These are phyloP conservation scores for Cottus gobio DNA, from an alignment of 2,113 vertebrate species.

Conservation along the genomic window DNA sequence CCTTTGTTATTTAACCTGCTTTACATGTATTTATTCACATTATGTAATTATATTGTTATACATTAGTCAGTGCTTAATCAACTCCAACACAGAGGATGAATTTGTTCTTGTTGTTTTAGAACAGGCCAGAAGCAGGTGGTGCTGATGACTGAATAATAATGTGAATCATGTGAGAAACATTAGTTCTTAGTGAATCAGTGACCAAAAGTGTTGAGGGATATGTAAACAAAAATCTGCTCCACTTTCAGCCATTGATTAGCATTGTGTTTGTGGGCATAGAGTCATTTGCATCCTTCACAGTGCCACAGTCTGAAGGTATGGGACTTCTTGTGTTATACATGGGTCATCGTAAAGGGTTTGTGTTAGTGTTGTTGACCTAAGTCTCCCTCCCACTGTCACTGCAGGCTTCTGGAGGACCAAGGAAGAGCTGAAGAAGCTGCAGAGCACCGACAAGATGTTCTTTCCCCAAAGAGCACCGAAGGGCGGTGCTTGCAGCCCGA, in stretches of 20 bases:
- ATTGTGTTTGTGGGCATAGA: not conserved
- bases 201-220: not conserved
- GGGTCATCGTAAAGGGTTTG: not conserved
- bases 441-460: constrained; percentile 83
- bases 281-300: not conserved
- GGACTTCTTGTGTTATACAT: not conserved
- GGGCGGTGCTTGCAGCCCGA: not conserved
- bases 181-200: not conserved
- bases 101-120: constrained; percentile 7
- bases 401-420: constrained; percentile 91
- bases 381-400: constrained; percentile 23
- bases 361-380: not conserved
- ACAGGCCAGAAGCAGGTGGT: constrained; percentile 16
- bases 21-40: constrained; percentile 47
- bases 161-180: not conserved
- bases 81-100: not conserved
- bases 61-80: constrained; percentile 36
- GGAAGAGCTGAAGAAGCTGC: constrained; percentile 91
- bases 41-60: constrained; percentile 48
- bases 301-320: not conserved
- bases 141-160: constrained; percentile 9
- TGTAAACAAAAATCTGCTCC: not conserved
- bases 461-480: constrained; percentile 77
- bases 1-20: constrained; percentile 44
- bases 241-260: not conserved